Percentiles rank a stretch among this genome's conserved stretches.
Conservation (phyloP, 2,113 vertebrate species). For the Chauna torquata region DNA sequence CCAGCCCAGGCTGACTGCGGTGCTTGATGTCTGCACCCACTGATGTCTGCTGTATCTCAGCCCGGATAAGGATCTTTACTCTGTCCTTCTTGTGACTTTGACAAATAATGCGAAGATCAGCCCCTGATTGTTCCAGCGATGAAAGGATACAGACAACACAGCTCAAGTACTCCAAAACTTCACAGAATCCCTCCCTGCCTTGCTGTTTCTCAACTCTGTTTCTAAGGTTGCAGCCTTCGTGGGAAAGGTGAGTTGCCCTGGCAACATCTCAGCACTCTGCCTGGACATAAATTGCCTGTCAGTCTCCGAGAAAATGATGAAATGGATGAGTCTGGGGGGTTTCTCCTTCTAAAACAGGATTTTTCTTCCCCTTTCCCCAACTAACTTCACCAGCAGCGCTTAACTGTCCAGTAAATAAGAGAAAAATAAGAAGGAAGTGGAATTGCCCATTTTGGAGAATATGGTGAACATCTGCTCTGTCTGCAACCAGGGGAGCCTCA, state of each 20-base stretch:
- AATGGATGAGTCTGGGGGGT: background rate
- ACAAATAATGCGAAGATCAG: background rate
- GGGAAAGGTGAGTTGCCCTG: conserved; percentile 30
- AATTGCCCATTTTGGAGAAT: background rate
- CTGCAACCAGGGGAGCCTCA: background rate
- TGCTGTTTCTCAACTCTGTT: background rate
- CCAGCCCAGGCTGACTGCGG: background rate
- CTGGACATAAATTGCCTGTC: conserved; percentile 23
- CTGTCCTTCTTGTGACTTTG: background rate
- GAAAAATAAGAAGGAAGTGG: background rate
- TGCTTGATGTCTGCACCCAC: background rate
- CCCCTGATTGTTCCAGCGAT: background rate
- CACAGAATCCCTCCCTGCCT: background rate
- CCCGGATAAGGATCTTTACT: background rate
- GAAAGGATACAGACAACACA: background rate
- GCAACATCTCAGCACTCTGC: background rate
- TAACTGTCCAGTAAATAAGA: background rate
- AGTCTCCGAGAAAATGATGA: background rate
- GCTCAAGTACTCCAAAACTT: background rate
- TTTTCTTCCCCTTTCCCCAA: background rate
- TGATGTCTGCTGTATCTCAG: background rate
- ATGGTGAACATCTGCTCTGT: background rate
- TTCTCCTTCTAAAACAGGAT: background rate
- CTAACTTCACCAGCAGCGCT: background rate
- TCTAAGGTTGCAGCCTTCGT: background rate